These are phyloP conservation scores for Phaedon cochleariae DNA, from an alignment of 2,888 invertebrate genomes.

Conservation along the genomic window DNA sequence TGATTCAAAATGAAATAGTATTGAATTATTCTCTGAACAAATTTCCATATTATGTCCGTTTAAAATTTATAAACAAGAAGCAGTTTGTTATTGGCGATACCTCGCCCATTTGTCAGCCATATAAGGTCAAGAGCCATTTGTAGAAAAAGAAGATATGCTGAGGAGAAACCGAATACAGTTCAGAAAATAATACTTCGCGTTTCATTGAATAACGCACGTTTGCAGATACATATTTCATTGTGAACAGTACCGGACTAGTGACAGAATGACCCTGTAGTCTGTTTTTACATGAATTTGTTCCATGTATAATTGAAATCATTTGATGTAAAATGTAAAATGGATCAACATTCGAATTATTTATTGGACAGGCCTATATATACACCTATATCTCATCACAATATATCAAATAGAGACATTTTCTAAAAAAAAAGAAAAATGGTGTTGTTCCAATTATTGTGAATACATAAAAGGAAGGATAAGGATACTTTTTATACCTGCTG, in stretches of 20 bases:
- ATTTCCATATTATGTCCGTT: neutral
- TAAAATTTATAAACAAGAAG: neutral
- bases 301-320: too few species aligned
- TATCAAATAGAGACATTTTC: too few species aligned
- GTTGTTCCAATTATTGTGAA: too few species aligned
- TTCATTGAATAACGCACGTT: conserved; percentile 11
- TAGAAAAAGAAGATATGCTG: conserved; percentile 20
- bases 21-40: neutral
- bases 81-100: conserved; percentile 17
- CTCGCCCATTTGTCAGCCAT: conserved; percentile 26
- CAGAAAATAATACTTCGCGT: neutral
- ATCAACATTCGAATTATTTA: too few species aligned
- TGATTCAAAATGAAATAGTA: neutral
- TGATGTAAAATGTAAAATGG: too few species aligned
- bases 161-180: conserved; percentile 1
- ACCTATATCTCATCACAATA: too few species aligned
- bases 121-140: conserved; percentile 22
- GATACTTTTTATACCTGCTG: too few species aligned
- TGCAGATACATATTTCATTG: neutral
- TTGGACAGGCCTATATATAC: too few species aligned
- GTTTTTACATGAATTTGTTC: too few species aligned
- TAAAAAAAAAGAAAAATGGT: too few species aligned
- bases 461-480: too few species aligned
- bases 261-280: too few species aligned
- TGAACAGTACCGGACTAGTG: neutral